These are phyloP conservation scores for Campoletis sonorensis DNA, from an alignment of 1,140 invertebrate genomes.

Conservation along the genomic window DNA sequence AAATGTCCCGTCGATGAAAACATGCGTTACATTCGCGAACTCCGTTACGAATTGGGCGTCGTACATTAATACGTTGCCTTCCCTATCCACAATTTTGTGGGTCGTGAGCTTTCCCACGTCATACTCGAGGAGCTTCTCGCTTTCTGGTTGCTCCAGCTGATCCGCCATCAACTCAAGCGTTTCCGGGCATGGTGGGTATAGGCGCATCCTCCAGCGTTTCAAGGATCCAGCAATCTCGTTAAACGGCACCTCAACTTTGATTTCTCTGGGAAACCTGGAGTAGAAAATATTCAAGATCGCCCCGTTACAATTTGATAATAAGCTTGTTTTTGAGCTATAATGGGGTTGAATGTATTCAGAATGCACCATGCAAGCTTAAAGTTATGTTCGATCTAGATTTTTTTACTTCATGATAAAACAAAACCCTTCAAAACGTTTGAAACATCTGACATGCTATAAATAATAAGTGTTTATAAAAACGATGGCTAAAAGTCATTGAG, in stretches of 20 bases:
- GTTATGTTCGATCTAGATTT: too few species aligned
- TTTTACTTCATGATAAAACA: too few species aligned
- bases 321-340: background rate
- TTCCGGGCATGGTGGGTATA: slow-evolving; percentile 19
- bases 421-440: too few species aligned
- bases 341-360: background rate
- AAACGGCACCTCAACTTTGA: slow-evolving; percentile 11
- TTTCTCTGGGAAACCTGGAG: slow-evolving; percentile 5
- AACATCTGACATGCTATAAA: too few species aligned
- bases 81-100: too few species aligned
- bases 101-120: background rate
- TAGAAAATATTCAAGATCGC: background rate
- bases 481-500: too few species aligned
- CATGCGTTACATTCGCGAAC: background rate
- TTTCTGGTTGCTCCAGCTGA: slow-evolving; percentile 14
- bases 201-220: slow-evolving; percentile 26
- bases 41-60: slow-evolving; percentile 4
- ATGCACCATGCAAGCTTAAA: too few species aligned
- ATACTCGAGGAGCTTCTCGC: slow-evolving; percentile 18
- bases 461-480: too few species aligned
- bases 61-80: background rate
- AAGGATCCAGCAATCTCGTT: slow-evolving; percentile 12
- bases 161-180: slow-evolving; percentile 18
- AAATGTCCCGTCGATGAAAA: slow-evolving; percentile 33
- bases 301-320: background rate